A percentile compares a stretch with the other conserved stretches of the same genome.
phyloP scores from a whole-genome alignment of 2,888 invertebrate genomes.

The Cinara cedri region DNA sequence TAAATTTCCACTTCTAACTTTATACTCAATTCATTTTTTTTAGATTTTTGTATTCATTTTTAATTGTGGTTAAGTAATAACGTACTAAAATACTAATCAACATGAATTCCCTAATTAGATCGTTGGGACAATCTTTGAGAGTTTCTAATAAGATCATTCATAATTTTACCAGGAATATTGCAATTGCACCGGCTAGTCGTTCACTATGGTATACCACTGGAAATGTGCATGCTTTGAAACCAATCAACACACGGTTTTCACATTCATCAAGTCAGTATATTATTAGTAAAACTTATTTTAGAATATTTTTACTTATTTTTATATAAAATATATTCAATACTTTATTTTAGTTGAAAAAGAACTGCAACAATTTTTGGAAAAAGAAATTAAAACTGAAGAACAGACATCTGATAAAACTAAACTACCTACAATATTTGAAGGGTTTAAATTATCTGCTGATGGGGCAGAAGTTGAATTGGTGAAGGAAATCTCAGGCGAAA shows the following conservation, averaged over 20 bases:
- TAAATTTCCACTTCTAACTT: not conserved
- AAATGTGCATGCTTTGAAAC: not conserved
- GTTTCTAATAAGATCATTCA: constrained; percentile 18
- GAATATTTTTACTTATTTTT: not conserved
- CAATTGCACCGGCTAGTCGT: not conserved
- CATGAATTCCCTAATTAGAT: constrained; percentile 54
- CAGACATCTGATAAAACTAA: constrained; percentile 74
- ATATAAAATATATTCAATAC: not conserved
- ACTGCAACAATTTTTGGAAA: constrained; percentile 86
- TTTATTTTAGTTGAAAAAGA: constrained; percentile 76
- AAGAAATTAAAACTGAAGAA: constrained; percentile 91
- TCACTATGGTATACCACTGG: not conserved
- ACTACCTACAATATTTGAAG: constrained; percentile 75
- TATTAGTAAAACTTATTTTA: not conserved
- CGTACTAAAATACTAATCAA: not conserved
- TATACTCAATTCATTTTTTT: not conserved
- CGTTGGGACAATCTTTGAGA: not conserved
- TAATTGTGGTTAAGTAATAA: too few relatives aligned
- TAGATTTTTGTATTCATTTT: too few relatives aligned
- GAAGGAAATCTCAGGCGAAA: constrained; percentile 75
- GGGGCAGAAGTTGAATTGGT: constrained; percentile 85
- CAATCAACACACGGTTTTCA: constrained; percentile 1
- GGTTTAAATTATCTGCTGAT: constrained; percentile 78
- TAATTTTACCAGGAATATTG: constrained; percentile 29
- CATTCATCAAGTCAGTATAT: constrained; percentile 40